Percentiles rank a stretch among this genome's conserved stretches.
These are phyloP conservation scores for Xenentodon cancila DNA, from an alignment of 2,797 vertebrate genomes.

Conservation along the genomic window DNA sequence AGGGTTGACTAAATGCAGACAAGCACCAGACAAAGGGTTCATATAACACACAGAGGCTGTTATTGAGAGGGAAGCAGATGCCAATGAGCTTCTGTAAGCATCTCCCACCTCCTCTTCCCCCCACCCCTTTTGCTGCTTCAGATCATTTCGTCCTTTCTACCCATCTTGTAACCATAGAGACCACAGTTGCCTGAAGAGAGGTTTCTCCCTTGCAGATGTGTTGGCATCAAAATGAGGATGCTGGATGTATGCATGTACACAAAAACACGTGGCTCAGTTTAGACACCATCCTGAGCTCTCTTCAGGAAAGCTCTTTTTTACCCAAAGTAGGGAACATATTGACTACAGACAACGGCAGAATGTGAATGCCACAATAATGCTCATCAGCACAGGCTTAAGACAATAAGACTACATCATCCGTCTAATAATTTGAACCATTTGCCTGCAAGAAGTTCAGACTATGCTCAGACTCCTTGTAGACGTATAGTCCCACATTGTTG, in stretches of 20 bases:
- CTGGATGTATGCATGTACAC: slow-evolving; percentile 28
- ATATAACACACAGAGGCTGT: slow-evolving; percentile 1
- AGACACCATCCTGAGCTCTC: slow-evolving; percentile 4
- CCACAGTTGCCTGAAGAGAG: slow-evolving; percentile 62
- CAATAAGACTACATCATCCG: not conserved
- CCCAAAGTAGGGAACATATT: not conserved
- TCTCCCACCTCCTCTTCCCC: slow-evolving; percentile 45
- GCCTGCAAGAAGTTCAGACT: too few species aligned
- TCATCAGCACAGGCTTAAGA: slow-evolving; percentile 29
- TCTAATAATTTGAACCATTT: too few species aligned
- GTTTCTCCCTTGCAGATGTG: slow-evolving; percentile 55
- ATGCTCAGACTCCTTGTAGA: not conserved
- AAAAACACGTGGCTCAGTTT: slow-evolving; percentile 27
- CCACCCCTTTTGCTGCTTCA: slow-evolving; percentile 32
- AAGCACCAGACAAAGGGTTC: slow-evolving; percentile 15
- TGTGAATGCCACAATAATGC: slow-evolving; percentile 15
- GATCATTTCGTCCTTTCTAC: slow-evolving; percentile 60
- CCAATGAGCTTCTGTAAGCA: slow-evolving; percentile 24
- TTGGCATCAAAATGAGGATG: slow-evolving; percentile 60
- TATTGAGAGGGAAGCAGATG: slow-evolving; percentile 28
- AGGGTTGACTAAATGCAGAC: slow-evolving; percentile 3
- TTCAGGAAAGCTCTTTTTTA: slow-evolving; percentile 20
- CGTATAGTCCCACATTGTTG: slow-evolving; percentile 5
- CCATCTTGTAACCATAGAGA: slow-evolving; percentile 77
- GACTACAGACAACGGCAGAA: slow-evolving; percentile 23